Evolutionary conservation across 2,113 vertebrate species (phyloP), one percentile per base, ranked within the genome.

Genomic region (Oreochromis spilurus): DNA sequence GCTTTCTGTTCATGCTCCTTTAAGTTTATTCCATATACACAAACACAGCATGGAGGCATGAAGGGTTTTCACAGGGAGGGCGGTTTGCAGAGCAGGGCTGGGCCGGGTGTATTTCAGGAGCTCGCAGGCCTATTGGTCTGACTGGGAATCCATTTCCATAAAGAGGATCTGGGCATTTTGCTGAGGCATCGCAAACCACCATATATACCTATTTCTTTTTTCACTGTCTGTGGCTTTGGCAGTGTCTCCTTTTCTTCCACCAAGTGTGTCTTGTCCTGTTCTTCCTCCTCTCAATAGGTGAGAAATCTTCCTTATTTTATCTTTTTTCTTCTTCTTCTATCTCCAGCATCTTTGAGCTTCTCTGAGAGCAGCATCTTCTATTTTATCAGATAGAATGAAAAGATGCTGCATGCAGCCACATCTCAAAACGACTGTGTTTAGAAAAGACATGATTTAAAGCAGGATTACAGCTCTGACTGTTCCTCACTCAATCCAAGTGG

Each of bases 201-300:
- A 97, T 98, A 98, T 98, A 98, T 97, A 98, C 96, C 96, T 96
- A 96, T 97, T 95, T 81, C 79, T 87, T 93, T 93, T 96, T 93
- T 96, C 96, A 92, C 96, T 93, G 96, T 94, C 95, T 90, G 96
- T 70, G 87, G 81, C 95, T 92, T 96, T 77, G 78, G 94, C 93
- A 95, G 95, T 96, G 92, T 84, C 9, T 95, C 90, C 90, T 90
- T 91, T 93, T 96, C 94, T 40, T 94, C 95, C 94, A 84, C 90
- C 52, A 5, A 91, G 79, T 88, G 92, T 89, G 65, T 91, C 86
- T 93, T 84, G 89, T 79, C 84, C 83, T 85, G 86, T 45, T 93
- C 95, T 91, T 89, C 93, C 79, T 94, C 88, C 67, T 95, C 91
- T 95, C 29, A 7, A 88, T 86, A 95, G 97, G 98, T 98, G 97